Conservation (phyloP, 2,888 invertebrate genomes). For the Acronicta psi region DNA sequence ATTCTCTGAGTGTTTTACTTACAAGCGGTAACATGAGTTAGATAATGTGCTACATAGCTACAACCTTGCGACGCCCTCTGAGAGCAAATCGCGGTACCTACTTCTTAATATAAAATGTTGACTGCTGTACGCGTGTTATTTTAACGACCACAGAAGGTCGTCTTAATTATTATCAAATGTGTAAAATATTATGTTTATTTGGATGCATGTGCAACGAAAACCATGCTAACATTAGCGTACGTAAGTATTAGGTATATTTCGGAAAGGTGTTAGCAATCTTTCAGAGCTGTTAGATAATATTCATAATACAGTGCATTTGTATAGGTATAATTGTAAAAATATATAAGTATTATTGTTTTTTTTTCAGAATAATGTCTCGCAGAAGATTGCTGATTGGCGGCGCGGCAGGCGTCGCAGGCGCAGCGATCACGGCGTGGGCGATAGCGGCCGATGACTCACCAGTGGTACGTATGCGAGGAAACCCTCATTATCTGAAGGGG, state of each 20-base stretch:
- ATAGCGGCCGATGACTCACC: conserved; percentile 88
- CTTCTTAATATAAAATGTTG: background rate
- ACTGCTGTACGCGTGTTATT: conserved; percentile 5
- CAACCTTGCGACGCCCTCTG: no score
- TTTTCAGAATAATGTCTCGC: conserved; percentile 86
- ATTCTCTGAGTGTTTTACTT: no score
- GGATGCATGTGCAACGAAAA: background rate
- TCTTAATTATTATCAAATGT: conserved; percentile 36
- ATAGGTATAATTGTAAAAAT: no score
- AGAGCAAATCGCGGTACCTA: background rate
- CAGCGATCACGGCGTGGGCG: conserved; percentile 89
- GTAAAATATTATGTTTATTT: no score
- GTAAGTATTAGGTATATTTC: no score
- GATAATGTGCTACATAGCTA: no score
- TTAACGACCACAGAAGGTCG: conserved; percentile 37
- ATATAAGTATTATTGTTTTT: background rate
- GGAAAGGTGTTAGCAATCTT: no score
- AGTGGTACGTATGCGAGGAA: conserved; percentile 68
- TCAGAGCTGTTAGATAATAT: no score
- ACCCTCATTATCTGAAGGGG: conserved; percentile 36
- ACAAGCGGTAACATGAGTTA: no score
- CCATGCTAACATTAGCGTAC: no score
- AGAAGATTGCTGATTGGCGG: conserved; percentile 89
- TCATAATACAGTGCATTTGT: no score
- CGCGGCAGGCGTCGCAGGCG: conserved; percentile 89